These are phyloP conservation scores for Drosophila yakuba DNA, from an alignment of 1,140 invertebrate genomes.

Conservation along the genomic window DNA sequence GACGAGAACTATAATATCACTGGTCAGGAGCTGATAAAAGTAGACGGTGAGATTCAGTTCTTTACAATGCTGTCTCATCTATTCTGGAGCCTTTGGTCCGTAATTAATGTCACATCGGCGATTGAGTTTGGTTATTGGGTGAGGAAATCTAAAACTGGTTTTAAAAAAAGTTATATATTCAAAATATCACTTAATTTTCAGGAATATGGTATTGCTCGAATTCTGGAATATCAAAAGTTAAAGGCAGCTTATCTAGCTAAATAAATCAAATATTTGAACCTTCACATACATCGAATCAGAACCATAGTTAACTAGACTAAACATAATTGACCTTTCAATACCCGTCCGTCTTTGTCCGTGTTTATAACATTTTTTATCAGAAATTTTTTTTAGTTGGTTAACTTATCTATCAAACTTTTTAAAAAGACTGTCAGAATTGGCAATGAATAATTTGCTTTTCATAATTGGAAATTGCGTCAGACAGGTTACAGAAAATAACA, in stretches of 20 bases:
- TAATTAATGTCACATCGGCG: conserved; percentile 93
- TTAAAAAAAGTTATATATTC: neutral
- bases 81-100: conserved; percentile 96
- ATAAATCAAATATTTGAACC: conserved; percentile 33
- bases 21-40: conserved; percentile 55
- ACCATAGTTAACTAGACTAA: conserved; percentile 74
- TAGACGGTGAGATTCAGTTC: conserved; percentile 89
- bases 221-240: conserved; percentile 66
- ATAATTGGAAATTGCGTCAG: conserved; percentile 53
- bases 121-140: conserved; percentile 98
- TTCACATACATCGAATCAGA: conserved; percentile 67
- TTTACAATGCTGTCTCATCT: conserved; percentile 96
- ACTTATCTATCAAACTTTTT: conserved; percentile 37
- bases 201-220: conserved; percentile 72
- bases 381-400: conserved; percentile 8
- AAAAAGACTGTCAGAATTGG: conserved; percentile 36
- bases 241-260: conserved; percentile 58
- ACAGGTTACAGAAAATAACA: conserved; percentile 18
- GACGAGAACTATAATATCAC: conserved; percentile 64
- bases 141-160: conserved; percentile 71
- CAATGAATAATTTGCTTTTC: conserved; percentile 34
- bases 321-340: conserved; percentile 13
- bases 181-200: conserved; percentile 7
- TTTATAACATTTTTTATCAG: neutral
- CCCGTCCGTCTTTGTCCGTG: neutral